Evolutionary conservation across 2,888 invertebrate species (phyloP).

Genomic region (Quadriops clusia): DNA sequence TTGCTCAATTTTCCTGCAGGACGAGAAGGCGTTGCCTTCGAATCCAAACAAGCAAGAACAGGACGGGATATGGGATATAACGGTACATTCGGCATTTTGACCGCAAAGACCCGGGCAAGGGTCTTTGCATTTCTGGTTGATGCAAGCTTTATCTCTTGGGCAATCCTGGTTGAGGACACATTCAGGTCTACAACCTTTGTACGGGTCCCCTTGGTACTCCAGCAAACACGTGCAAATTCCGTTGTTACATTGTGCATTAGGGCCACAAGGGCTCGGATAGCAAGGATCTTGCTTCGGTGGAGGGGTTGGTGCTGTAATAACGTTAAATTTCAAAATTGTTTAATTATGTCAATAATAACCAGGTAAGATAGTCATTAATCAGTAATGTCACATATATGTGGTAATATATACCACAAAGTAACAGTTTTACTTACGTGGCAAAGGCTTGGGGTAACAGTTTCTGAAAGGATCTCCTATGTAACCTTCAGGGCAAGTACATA

Average conservation of each 20-base stretch:
- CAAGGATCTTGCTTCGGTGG: conserved; percentile 41
- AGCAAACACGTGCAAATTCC: conserved; percentile 35
- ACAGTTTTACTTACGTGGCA: conserved; percentile 27
- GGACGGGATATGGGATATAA: conserved; percentile 44
- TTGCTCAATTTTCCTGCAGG: conserved; percentile 45
- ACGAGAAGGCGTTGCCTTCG: conserved; percentile 59
- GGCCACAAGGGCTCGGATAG: conserved; percentile 60
- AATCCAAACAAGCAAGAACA: conserved; percentile 52
- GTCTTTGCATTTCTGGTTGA: conserved; percentile 46
- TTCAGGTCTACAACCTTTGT: conserved; percentile 44
- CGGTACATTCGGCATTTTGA: conserved; percentile 44
- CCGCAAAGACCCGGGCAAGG: conserved; percentile 53
- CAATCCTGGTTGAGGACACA: conserved; percentile 51
- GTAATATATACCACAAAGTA: too few relatives aligned
- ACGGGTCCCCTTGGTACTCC: conserved; percentile 40
- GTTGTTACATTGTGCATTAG: conserved; percentile 45
- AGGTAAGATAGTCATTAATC: too few relatives aligned
- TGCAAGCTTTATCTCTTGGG: conserved; percentile 44
- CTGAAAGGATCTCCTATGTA: conserved; percentile 65
- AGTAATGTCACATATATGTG: too few relatives aligned
- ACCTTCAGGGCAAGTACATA: conserved; percentile 60
- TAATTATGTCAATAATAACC: too few relatives aligned
- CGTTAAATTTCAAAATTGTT: too few relatives aligned
- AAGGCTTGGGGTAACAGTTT: conserved; percentile 46
- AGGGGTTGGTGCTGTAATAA: conserved; percentile 19